Base-by-base conservation (phyloP, 2,113 vertebrate species). In the Megalops atlanticus region DNA sequence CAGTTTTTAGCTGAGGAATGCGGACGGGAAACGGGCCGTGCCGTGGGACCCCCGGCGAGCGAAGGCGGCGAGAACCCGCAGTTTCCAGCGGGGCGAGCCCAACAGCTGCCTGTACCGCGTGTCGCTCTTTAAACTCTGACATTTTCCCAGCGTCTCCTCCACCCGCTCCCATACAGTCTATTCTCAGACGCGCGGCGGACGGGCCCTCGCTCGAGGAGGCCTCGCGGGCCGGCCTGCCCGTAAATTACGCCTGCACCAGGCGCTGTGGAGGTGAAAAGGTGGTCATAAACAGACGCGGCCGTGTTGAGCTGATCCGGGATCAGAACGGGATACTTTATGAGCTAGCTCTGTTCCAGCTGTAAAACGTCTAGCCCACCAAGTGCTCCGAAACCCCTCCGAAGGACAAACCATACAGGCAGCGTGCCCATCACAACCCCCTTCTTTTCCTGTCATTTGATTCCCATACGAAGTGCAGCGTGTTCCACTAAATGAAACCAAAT, bases 111-210 rank as follows among this genome's bases (percentile, higher is more conserved):
- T 74, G 75, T 49, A 47, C 72, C 64, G 27, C 47, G 54, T 45
- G 69, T 58, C 83, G 39, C 18, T 40, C 40, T 77, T 68, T 41
- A 24, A 58, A 70, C 35, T 58, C 33, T 85, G 78, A 84, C 78
- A 83, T 85, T 84, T 86, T 86, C 87, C 82, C 87, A 86, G 82
- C 82, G 71, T 82, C 74, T 74, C 74, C 74, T 71, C 33, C 39
- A 49, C 74, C 76, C 64, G 73, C 68, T 81, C 79, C 77, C 52
- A 49, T 82, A 79, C 72, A 27, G 74, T 81, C 77, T 78, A 52
- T 86, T 85, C 75, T 81, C 72, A 79, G 76, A 76, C 45, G 76
- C 68, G n/a, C 4, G 35, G 10, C 45, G 52, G 33, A 74, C 35
- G n/a, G 68, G n/a, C 71, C 45, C 74, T 80, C 69, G 72, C 45